Evolutionary conservation across 1,140 invertebrate genomes (phyloP), one percentile per base, ranked within the genome.

Genomic region (Drosophila lowei): DNA sequence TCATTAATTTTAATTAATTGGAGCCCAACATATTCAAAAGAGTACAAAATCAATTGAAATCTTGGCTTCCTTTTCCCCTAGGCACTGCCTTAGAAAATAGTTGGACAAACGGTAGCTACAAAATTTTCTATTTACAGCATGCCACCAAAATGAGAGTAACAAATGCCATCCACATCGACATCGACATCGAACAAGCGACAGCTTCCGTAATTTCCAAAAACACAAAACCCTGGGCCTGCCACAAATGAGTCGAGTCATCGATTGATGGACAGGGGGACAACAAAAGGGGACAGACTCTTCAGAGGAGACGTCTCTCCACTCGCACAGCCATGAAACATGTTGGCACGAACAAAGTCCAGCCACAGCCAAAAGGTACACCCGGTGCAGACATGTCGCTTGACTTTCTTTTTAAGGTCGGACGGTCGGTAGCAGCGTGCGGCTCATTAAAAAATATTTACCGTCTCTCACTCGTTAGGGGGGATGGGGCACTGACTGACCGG

Each of bases 401-500:
- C 81, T 85, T 85, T 85, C 81, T 81, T 85, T 83, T 78, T 57
- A 72, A 75, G 79, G 63, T 76, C 60, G 50, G 18, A 18, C 18
- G 18, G 16, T 34, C 34, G 34, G 44, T 73, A 55, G 68, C 55
- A n/a, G 47, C 41, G 38, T 38, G 64, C 56, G 55, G 57, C 81
- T 85, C 81, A 85, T 85, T 85, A 86, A 88, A 80, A 80, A 77
- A 81, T 86, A 70, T 61, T 81, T 85, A 66, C 80, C 72, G 80
- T 79, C 60, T 74, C 62, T 70, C 58, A 15, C 46, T 65, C 34
- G 34, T 67, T 77, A 18, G 1, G 11, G 1, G 11, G 3, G 11
- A 4, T 42, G 28, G 8, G 7, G 2, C 50, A 48, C 50, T 47
- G 60, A 74, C 74, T 85, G 83, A 86, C 81, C 81, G 77, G 81